Percentiles rank a stretch among this genome's conserved stretches.
phyloP scores from a whole-genome alignment of 1,140 invertebrate genomes.

The Propsilocerus akamusi region DNA sequence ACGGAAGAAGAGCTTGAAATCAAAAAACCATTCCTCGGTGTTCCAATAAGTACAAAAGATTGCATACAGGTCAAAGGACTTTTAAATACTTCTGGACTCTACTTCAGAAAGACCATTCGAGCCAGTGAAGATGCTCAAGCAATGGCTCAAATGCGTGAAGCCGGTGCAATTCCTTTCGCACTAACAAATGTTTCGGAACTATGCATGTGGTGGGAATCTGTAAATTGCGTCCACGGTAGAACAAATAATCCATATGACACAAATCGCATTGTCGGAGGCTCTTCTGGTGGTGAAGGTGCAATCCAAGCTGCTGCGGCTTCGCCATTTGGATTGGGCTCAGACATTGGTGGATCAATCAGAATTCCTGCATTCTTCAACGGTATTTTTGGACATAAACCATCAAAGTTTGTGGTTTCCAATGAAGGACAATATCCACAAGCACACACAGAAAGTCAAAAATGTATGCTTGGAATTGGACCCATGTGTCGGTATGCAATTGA shows the following conservation, averaged over 20 bases:
- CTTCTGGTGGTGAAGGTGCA: constrained; percentile 29
- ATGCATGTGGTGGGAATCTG: constrained; percentile 87
- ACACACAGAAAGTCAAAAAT: constrained; percentile 38
- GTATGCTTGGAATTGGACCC: constrained; percentile 67
- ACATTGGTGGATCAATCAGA: constrained; percentile 91
- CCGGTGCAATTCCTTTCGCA: constrained; percentile 73
- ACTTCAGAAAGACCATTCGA: constrained; percentile 32
- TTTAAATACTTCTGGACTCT: constrained; percentile 46
- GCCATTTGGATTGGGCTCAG: constrained; percentile 71
- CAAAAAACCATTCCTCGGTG: constrained; percentile 62
- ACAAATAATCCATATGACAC: constrained; percentile 82
- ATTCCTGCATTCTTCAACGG: constrained; percentile 93
- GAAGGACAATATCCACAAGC: constrained; percentile 60
- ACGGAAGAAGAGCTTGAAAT: constrained; percentile 34
- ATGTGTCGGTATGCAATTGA: constrained; percentile 80
- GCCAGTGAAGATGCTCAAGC: constrained; percentile 51
- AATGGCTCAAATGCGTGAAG: constrained; percentile 45
- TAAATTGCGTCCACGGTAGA: constrained; percentile 76
- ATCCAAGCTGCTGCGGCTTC: constrained; percentile 45
- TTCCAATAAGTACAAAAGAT: constrained; percentile 73
- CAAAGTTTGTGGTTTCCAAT: constrained; percentile 58
- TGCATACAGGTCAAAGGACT: constrained; percentile 46
- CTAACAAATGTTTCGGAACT: constrained; percentile 85
- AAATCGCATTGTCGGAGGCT: constrained; percentile 67
- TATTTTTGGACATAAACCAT: constrained; percentile 89